Base-by-base conservation (phyloP, 2,888 invertebrate genomes). In the Ceriagrion tenellum region DNA sequence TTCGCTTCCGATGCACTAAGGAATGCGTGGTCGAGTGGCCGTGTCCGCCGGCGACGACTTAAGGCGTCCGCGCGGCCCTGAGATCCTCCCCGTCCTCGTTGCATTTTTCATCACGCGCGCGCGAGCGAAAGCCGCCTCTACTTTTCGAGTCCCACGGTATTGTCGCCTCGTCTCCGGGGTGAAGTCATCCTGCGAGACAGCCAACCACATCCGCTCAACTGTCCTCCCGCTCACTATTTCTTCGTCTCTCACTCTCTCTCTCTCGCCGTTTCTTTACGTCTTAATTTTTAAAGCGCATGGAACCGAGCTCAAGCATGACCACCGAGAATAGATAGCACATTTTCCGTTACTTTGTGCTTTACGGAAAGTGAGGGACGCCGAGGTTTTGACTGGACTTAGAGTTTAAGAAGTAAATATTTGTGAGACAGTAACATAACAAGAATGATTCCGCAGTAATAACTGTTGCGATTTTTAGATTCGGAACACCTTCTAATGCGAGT, bases 91-190 rank as follows among this genome's bases (percentile, higher is more conserved):
- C 47, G 81, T 30, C 81, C 10, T 35, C 81, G 81, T 35, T 81
- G 81, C 81, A 81, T 81, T 81, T 81, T 81, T 81, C 81, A 81
- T 81, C 81, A 13, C 81, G 81, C 81, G 81, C 81, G 59, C 81
- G 18, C 81, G 81, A 35, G 81, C 81, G 59, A 35, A 13, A 12
- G 69, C 69, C 59, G 3, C 12, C 59, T 69, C 16, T 35, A 35
- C 81, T 81, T 26, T n/a, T 69, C 35, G 16, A 81, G 81, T 81
- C 81, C 35, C 81, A 81, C 81, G 81, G 81, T 81, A 81, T 35
- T 35, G 81, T 81, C 81, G 81, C 81, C 81, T 81, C n/a, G n/a
- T 4, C n/a, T 12, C 3, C 26, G 69, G 59, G 69, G 69, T 81
- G 81, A 81, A 81, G 81, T 81, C 81, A 81, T 81, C 35, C 13